A percentile compares a stretch with the other conserved stretches of the same genome.
phyloP scores from a whole-genome alignment of 2,888 invertebrate genomes.

The Hybos culiciformis region DNA sequence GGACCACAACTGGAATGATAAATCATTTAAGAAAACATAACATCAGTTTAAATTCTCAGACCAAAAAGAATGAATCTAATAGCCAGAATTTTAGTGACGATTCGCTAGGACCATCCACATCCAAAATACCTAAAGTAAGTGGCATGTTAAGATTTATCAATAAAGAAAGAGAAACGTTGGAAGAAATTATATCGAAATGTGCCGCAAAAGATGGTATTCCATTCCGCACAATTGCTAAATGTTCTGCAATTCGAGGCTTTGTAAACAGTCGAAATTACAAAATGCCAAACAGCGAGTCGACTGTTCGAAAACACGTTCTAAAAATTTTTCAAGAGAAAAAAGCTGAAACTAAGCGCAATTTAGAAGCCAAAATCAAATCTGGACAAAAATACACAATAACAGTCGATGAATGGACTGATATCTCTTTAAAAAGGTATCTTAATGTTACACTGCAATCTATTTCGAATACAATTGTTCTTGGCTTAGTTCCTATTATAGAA shows the following conservation, averaged over 20 bases:
- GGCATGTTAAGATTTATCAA: neutral
- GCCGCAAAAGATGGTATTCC: neutral
- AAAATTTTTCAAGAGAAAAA: conserved; percentile 1
- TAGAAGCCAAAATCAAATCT: neutral
- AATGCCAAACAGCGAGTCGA: neutral
- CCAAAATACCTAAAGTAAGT: conserved; percentile 1
- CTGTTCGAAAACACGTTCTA: conserved; percentile 1
- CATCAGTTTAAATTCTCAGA: neutral
- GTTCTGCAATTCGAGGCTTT: neutral
- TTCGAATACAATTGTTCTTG: neutral
- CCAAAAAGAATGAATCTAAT: neutral
- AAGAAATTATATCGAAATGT: neutral
- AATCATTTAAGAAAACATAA: conserved; percentile 2
- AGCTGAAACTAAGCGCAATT: conserved; percentile 1
- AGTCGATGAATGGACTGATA: conserved; percentile 5
- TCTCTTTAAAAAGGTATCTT: conserved; percentile 1
- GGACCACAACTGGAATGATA: conserved; percentile 3
- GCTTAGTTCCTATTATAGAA: conserved; percentile 3
- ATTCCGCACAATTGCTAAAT: neutral
- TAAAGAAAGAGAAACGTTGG: neutral
- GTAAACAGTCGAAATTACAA: conserved; percentile 1
- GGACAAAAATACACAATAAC: conserved; percentile 1
- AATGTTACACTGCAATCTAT: conserved; percentile 3
- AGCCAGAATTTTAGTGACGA: neutral
- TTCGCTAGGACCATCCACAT: neutral